phyloP scores from a whole-genome alignment of 2,797 vertebrate species.

The Chelon labrosus region DNA sequence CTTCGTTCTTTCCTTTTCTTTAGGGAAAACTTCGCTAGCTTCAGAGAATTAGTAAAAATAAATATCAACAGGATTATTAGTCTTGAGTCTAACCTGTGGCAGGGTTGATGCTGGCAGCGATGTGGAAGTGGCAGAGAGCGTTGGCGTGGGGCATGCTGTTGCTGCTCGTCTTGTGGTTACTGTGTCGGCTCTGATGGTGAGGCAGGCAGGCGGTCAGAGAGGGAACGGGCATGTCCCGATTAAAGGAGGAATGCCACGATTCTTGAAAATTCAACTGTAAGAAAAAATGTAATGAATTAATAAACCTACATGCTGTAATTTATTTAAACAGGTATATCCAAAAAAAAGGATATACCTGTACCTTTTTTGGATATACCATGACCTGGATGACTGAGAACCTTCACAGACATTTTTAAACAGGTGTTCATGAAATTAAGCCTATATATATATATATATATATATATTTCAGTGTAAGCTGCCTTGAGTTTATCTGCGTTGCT shows the following conservation, averaged over 20 bases:
- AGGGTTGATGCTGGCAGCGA: slow-evolving; percentile 99
- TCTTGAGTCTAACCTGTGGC: slow-evolving; percentile 89
- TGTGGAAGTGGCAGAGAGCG: slow-evolving; percentile 98
- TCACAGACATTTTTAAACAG: too few relatives aligned
- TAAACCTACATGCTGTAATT: neutral
- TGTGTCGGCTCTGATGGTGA: slow-evolving; percentile 90
- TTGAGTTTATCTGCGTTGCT: neutral
- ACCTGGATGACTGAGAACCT: too few relatives aligned
- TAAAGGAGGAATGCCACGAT: slow-evolving; percentile 77
- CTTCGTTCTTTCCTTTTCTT: neutral
- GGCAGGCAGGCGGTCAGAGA: slow-evolving; percentile 90
- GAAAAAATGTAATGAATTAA: neutral
- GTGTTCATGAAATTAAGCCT: neutral
- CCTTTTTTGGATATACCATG: too few relatives aligned
- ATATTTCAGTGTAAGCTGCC: neutral
- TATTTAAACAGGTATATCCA: too few relatives aligned
- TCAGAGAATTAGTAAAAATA: neutral
- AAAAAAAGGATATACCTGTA: too few relatives aligned
- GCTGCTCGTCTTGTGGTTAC: slow-evolving; percentile 85
- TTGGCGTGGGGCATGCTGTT: slow-evolving; percentile 87
- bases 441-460: neutral
- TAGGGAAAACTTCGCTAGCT: neutral
- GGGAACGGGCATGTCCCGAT: slow-evolving; percentile 84
- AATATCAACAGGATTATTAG: neutral
- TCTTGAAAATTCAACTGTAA: slow-evolving; percentile 88